A percentile compares a stretch with the other conserved stretches of the same genome.
Evolutionary conservation across 2,797 vertebrate species (phyloP).

Genomic region (Anisognathus igniventris): DNA sequence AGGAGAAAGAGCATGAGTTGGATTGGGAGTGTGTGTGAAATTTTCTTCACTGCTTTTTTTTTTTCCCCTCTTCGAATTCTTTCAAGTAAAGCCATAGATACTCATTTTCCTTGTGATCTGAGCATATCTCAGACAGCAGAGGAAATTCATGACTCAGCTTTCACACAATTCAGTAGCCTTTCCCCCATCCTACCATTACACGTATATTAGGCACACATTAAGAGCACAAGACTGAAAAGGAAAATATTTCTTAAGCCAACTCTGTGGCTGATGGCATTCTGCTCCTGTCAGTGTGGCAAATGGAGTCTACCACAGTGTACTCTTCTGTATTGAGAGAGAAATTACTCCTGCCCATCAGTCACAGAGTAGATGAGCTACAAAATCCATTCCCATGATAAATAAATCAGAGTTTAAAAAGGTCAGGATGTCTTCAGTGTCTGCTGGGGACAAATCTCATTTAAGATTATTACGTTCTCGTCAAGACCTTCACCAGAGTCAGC

Average conservation of each 20-base stretch:
- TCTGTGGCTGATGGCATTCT: conserved; percentile 17
- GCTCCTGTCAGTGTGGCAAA: conserved; percentile 54
- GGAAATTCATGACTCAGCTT: neutral
- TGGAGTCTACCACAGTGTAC: conserved; percentile 21
- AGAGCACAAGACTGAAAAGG: neutral
- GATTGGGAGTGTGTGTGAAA: neutral
- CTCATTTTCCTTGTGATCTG: neutral
- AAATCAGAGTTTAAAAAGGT: conserved; percentile 58
- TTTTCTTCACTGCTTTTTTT: neutral
- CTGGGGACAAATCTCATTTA: conserved; percentile 37
- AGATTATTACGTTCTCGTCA: conserved; percentile 33
- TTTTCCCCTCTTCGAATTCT: neutral
- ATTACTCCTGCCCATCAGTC: conserved; percentile 51
- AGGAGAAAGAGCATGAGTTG: neutral
- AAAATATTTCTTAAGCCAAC: conserved; percentile 47
- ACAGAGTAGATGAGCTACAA: conserved; percentile 37
- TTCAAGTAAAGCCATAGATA: neutral
- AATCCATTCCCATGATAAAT: conserved; percentile 49
- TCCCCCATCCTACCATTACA: neutral
- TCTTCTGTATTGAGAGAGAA: conserved; percentile 45
- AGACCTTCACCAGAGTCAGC: conserved; percentile 26
- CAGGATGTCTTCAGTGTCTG: conserved; percentile 25
- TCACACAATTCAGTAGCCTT: neutral
- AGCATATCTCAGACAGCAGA: neutral
- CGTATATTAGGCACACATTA: neutral